Evolutionary conservation across 1,140 invertebrate genomes (phyloP), one percentile per base, ranked within the genome.

Genomic region (Chironomus striatipennis): DNA sequence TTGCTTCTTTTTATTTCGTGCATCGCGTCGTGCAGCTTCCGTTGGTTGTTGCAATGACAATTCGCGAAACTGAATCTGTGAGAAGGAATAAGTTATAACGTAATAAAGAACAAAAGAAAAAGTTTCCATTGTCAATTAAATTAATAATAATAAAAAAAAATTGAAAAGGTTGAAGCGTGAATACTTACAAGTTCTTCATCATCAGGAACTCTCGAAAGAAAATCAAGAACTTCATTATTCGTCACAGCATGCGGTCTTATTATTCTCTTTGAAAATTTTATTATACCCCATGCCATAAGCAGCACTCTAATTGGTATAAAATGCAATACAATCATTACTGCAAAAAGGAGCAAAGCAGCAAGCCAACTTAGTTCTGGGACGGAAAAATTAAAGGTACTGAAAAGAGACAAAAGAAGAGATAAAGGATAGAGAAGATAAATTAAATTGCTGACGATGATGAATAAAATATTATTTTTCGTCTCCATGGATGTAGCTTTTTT

Each of bases 171-270:
- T n/a, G n/a, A n/a, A n/a, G n/a, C n/a, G n/a, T n/a, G n/a, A n/a
- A n/a, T n/a, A 85, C 89, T 90, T 83, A 94, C 90, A 83, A 97
- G 85, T 85, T 94, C 92, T 83, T 95, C 93, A 81, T 98, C 93
- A 81, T 97, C 96, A 20, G 97, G 97, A 74, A 99, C 94, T 77
- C 98, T 86, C 0, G 96, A 97, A 75, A 99, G 84, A 78, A 98
- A 91, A 85, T 99, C 97, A 75, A 99, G 83, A 18, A 99, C 83
- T 88, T 99, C 98, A 84, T 99, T 99, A 82, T 99, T 99, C 15
- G 95, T 94, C 83, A 98, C 93, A 15, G 93, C 92, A 84, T 98
- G 91, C 12, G 97, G 97, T 76, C 95, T 86, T 47, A 98, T 81
- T 74, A 99, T 87, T 83, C 97, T 95, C 76, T 97, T 90, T 9